Base-by-base conservation (phyloP, 2,113 vertebrate species). In the Willisornis vidua region DNA sequence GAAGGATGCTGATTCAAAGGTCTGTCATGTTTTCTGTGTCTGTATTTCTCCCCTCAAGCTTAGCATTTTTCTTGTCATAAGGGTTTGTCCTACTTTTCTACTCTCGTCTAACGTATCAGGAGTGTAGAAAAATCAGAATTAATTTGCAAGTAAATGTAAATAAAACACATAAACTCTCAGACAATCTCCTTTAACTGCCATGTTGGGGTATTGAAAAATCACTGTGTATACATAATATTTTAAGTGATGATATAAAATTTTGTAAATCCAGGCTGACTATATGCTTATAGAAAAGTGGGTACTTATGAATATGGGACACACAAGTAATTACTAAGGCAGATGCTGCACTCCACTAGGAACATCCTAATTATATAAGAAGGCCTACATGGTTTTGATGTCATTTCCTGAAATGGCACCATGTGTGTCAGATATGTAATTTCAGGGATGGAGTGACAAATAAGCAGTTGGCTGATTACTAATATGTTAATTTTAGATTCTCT, bases 381-480 rank as follows among this genome's bases (percentile, higher is more conserved):
- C 35, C 85, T 92, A 68, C 57, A 46, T 68, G 35, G 46, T 62
- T 95, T 86, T 75, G 48, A 91, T 90, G 76, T 93, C 35, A 90
- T 93, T 94, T 96, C 96, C 94, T 94, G 93, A 95, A 94, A 93
- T 65, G 85, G 57, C 49, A 93, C 48, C 65, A 20, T 95, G 87
- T 70, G 72, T 93, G 48, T 74, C 57, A 94, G 24, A 93, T 74
- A 52, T 84, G 65, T 75, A 84, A 90, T 93, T 92, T 94, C 7
- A 19, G 66, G 58, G 66, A 71, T 25, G 46, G 65, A 93, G 48
- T 92, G 90, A 96, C 76, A 96, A 94, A 88, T 26, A 96, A 88
- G 87, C 93, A 93, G 85, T 95, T 92, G 94, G 85, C 28, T 92
- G 83, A 92, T 95, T 96, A 94, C 79, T 97, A 96, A 94, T 65